Base-by-base conservation (phyloP, 2,113 vertebrate genomes). In the Lamprotornis superbus region DNA sequence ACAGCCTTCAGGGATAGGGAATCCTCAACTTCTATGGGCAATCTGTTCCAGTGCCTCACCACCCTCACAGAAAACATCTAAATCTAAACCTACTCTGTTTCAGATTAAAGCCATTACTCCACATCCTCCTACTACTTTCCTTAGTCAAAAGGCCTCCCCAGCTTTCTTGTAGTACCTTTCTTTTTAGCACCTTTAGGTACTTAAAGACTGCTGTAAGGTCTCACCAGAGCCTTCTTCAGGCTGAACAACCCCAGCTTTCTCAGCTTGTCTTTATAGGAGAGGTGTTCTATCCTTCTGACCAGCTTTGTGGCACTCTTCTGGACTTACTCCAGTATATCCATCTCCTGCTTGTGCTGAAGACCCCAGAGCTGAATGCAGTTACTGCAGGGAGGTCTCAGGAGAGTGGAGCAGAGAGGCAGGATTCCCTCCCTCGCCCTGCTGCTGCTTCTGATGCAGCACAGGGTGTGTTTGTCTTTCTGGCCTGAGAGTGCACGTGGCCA, bases 401-500 rank as follows among this genome's bases (percentile, higher is more conserved):
- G 50, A 42, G 31, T 3, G 5, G 59, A 57, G 35, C 31, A 50
- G 35, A 22, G 21, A 23, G 21, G 33, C 35, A 23, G 31, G 73
- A 50, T 44, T 11, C 39, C 18, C 22, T 40, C 19, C 35, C 31
- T 65, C 1, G 1, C 10, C 42, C 25, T 50, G 9, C 17, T 88
- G 25, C 27, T 44, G 33, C 15, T 37, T 35, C 33, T 27, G 37
- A 37, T 4, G 7, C 37, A 81, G 50, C 33, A 27, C 27, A 33
- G 59, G 68, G 11, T 15, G 9, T 3, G 2, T 23, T 50, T 65
- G 86, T 27, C 42, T 64, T 35, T 73, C 21, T 44, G 25, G 12
- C 22, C 31, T 57, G 27, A 12, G 44, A 15, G 10, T 9, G 8
- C 31, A 3, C 14, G 10, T 5, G 15, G 27, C 18, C 1, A 2